Conservation (phyloP, 2,797 vertebrate genomes). For the Micromesistius poutassou region DNA sequence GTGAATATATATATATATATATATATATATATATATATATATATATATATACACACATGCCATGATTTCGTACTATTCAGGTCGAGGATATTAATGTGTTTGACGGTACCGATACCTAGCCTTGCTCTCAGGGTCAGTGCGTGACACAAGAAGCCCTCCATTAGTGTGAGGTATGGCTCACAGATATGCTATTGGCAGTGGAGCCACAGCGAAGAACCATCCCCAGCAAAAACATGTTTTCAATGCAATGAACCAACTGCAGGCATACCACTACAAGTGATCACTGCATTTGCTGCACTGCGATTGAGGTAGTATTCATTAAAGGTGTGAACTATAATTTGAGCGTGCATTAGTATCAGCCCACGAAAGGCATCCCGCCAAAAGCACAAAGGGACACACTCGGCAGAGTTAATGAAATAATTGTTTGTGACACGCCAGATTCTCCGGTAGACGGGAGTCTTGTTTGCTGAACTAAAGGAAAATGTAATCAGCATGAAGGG, state of each 20-base stretch:
- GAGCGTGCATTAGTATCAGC: conserved; percentile 7
- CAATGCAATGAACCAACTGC: neutral
- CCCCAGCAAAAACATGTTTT: neutral
- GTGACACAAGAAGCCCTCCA: neutral
- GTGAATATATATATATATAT: too few species aligned
- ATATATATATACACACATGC: neutral
- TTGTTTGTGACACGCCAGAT: conserved; percentile 39
- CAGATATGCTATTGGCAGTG: neutral
- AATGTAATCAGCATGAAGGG: conserved; percentile 58
- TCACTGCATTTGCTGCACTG: neutral
- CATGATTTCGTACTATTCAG: neutral
- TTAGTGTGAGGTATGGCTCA: neutral
- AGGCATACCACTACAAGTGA: neutral
- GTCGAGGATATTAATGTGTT: neutral
- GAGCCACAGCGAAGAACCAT: neutral
- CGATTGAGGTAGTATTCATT: neutral
- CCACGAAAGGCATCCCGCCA: conserved; percentile 1
- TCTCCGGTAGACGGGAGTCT: conserved; percentile 46
- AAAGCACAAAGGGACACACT: conserved; percentile 7
- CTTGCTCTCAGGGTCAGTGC: neutral
- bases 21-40: neutral
- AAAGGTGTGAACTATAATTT: neutral
- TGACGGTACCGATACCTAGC: neutral
- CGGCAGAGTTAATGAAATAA: conserved; percentile 27
- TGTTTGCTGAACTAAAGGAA: conserved; percentile 52